Conservation (phyloP, 2,113 vertebrate species). For the Dinomys branickii region DNA sequence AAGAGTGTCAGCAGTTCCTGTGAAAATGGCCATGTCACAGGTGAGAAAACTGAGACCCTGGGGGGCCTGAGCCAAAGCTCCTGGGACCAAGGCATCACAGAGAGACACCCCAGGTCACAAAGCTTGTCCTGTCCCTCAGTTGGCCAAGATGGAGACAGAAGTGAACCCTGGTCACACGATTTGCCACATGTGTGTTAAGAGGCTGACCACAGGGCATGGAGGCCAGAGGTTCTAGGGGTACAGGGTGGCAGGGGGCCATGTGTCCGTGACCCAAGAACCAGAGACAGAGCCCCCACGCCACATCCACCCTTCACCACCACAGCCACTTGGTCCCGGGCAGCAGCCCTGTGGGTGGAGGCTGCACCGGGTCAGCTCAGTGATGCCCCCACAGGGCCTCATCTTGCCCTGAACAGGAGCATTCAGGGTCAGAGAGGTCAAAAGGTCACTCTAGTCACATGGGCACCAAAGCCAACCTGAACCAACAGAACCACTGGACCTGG, state of each 20-base stretch:
- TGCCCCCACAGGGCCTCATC: not conserved
- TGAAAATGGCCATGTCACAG: not conserved
- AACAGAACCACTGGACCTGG: not conserved
- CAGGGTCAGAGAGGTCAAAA: fast-evolving
- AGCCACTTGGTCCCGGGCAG: fast-evolving
- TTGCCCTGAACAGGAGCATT: fast-evolving
- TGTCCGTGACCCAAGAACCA: not conserved
- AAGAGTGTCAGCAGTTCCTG: not conserved
- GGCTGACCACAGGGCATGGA: not conserved
- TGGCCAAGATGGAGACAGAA: no score
- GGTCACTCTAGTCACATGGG: not conserved
- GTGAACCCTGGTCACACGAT: fast-evolving
- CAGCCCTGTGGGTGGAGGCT: fast-evolving
- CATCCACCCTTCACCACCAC: fast-evolving
- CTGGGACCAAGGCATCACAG: not conserved
- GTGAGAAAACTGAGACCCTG: not conserved
- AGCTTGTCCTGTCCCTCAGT: fast-evolving
- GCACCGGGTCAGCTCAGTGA: fast-evolving
- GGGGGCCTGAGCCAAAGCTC: fast-evolving
- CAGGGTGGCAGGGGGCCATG: fast-evolving
- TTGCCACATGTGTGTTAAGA: fast-evolving
- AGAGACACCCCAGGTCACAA: not conserved
- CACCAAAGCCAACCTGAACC: not conserved
- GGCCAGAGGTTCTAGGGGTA: fast-evolving
- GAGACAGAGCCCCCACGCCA: no score